phyloP scores from a whole-genome alignment of 2,797 vertebrate genomes.

The Muraenolepis orangiensis region DNA sequence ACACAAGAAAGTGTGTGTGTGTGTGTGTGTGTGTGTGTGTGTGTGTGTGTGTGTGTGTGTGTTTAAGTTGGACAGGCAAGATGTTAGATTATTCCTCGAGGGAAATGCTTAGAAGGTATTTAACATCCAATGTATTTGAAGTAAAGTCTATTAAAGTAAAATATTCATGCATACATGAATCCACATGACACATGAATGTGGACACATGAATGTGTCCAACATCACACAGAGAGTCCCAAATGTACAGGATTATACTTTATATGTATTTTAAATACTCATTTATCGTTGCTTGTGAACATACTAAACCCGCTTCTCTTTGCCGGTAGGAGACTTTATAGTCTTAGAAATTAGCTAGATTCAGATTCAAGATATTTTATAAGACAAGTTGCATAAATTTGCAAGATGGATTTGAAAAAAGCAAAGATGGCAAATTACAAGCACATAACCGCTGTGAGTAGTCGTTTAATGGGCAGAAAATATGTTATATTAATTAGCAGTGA shows the following conservation, averaged over 20 bases:
- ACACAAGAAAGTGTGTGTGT: no score
- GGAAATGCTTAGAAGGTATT: neutral
- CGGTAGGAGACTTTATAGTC: neutral
- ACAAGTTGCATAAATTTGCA: no score
- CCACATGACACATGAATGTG: no score
- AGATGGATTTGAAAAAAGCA: neutral
- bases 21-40: no score
- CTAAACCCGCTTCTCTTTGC: neutral
- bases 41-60: no score
- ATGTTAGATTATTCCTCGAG: conserved; percentile 2
- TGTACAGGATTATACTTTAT: neutral
- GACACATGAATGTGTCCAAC: no score
- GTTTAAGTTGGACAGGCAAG: neutral
- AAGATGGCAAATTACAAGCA: neutral
- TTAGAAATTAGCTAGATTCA: neutral
- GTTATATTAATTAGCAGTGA: neutral
- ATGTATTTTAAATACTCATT: neutral
- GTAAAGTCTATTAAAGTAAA: neutral
- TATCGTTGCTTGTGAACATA: neutral
- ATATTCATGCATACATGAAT: neutral
- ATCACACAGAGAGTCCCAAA: neutral
- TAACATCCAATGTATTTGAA: neutral
- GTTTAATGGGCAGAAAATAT: neutral
- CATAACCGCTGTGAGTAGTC: neutral
- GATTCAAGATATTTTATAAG: neutral